phyloP scores from a whole-genome alignment of 64 coral and sea anemone genomes.

The Anthopleura sola region DNA sequence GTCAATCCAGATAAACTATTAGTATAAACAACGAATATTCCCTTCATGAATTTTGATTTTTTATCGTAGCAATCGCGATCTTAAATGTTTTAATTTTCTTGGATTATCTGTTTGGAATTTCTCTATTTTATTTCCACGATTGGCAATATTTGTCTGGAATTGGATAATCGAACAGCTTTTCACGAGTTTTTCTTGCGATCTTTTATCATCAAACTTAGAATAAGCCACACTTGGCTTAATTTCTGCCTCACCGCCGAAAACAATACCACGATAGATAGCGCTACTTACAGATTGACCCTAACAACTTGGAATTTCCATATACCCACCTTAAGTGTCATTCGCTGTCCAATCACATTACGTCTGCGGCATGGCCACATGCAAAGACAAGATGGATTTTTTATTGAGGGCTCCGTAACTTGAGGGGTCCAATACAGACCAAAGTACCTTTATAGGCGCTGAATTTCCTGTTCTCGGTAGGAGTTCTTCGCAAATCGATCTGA shows the following conservation, averaged over 20 bases:
- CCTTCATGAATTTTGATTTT: background rate
- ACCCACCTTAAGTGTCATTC: background rate
- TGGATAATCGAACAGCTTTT: background rate
- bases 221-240: background rate
- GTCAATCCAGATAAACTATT: background rate
- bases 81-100: background rate
- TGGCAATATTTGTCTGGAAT: background rate
- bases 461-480: slow-evolving; percentile 23
- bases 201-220: background rate
- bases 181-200: background rate
- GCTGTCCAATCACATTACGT: background rate
- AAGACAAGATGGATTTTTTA: slow-evolving; percentile 19
- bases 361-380: slow-evolving; percentile 15
- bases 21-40: background rate
- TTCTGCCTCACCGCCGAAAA: background rate
- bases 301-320: slow-evolving; percentile 10
- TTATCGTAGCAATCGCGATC: background rate
- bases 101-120: background rate
- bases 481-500: slow-evolving; percentile 16
- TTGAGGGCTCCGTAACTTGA: slow-evolving; percentile 15
- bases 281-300: background rate
- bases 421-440: slow-evolving; percentile 15
- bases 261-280: background rate
- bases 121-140: background rate
- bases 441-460: slow-evolving; percentile 8